Percentiles rank a stretch among this genome's conserved stretches.
phyloP scores from a whole-genome alignment of 2,888 invertebrate species.

The Microchrysa polita region DNA sequence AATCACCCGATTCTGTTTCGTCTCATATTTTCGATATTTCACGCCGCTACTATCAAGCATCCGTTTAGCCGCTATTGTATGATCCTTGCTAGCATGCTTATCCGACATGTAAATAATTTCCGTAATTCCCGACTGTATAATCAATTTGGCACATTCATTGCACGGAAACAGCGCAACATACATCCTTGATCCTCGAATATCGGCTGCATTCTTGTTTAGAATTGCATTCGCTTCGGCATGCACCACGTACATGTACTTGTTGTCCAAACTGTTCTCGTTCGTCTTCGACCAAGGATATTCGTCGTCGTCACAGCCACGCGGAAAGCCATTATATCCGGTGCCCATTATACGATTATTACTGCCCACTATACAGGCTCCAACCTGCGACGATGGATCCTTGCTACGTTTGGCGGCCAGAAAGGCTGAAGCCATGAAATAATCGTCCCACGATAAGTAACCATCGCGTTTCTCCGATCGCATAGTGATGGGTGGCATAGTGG shows the following conservation, averaged over 20 bases:
- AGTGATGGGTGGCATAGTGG: slow-evolving; percentile 44
- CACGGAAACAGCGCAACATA: slow-evolving; percentile 95
- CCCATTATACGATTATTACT: slow-evolving; percentile 86
- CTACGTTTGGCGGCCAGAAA: slow-evolving; percentile 91
- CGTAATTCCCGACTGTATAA: slow-evolving; percentile 91
- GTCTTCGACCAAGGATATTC: slow-evolving; percentile 88
- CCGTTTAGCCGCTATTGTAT: slow-evolving; percentile 78
- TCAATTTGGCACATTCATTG: slow-evolving; percentile 96
- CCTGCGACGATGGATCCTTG: slow-evolving; percentile 93
- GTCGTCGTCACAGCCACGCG: slow-evolving; percentile 87
- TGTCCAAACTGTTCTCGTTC: slow-evolving; percentile 68
- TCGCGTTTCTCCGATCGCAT: slow-evolving; percentile 65
- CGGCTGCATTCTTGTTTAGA: slow-evolving; percentile 84
- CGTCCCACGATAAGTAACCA: slow-evolving; percentile 85
- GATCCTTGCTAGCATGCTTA: slow-evolving; percentile 75
- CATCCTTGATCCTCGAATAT: slow-evolving; percentile 81
- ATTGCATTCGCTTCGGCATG: slow-evolving; percentile 99
- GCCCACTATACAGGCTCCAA: slow-evolving; percentile 95
- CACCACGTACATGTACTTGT: slow-evolving; percentile 91
- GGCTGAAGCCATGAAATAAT: slow-evolving; percentile 96
- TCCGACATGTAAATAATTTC: slow-evolving; percentile 84
- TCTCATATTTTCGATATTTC: slow-evolving; percentile 72
- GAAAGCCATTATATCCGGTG: slow-evolving; percentile 98
- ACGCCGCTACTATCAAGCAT: slow-evolving; percentile 86
- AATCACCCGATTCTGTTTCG: slow-evolving; percentile 70